Evolutionary conservation across 2,888 invertebrate species (phyloP).

Genomic region (Andrena praecox): DNA sequence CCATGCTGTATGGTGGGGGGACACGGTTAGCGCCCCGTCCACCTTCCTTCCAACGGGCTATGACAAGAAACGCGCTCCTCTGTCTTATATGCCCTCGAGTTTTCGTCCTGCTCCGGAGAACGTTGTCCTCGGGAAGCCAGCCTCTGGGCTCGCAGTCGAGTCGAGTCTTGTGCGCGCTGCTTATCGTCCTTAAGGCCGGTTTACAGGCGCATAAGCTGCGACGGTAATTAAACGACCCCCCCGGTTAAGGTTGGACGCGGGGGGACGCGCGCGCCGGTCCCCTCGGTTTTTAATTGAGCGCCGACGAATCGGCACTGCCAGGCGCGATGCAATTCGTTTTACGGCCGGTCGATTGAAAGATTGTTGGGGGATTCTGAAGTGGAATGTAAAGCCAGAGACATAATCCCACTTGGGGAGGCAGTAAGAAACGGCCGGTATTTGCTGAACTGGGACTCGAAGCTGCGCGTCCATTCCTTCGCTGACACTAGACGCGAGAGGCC

Average conservation of each 20-base stretch:
- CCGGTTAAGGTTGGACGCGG: slow-evolving; percentile 59
- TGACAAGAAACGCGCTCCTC: slow-evolving; percentile 71
- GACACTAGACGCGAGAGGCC: too few relatives aligned
- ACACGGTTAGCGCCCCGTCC: slow-evolving; percentile 67
- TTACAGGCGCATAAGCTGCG: slow-evolving; percentile 63
- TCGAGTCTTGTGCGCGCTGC: slow-evolving; percentile 20
- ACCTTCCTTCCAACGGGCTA: slow-evolving; percentile 65
- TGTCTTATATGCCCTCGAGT: slow-evolving; percentile 61
- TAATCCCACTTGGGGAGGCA: too few relatives aligned
- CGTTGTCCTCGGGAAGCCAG: slow-evolving; percentile 50
- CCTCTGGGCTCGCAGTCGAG: not conserved
- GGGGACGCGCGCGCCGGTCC: slow-evolving; percentile 50
- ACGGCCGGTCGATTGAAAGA: slow-evolving; percentile 17
- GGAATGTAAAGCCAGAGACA: too few relatives aligned
- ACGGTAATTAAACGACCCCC: slow-evolving; percentile 66
- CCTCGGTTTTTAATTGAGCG: slow-evolving; percentile 58
- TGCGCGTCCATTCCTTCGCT: too few relatives aligned
- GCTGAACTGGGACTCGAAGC: too few relatives aligned
- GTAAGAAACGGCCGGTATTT: too few relatives aligned
- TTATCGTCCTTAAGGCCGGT: slow-evolving; percentile 62
- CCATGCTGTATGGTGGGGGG: slow-evolving; percentile 50
- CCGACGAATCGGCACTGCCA: slow-evolving; percentile 3
- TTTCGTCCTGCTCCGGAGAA: slow-evolving; percentile 66
- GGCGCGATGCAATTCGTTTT: slow-evolving; percentile 35
- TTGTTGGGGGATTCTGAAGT: not conserved